Base-by-base conservation (phyloP, 2,113 vertebrate genomes). In the Gymnocephalus cernua region DNA sequence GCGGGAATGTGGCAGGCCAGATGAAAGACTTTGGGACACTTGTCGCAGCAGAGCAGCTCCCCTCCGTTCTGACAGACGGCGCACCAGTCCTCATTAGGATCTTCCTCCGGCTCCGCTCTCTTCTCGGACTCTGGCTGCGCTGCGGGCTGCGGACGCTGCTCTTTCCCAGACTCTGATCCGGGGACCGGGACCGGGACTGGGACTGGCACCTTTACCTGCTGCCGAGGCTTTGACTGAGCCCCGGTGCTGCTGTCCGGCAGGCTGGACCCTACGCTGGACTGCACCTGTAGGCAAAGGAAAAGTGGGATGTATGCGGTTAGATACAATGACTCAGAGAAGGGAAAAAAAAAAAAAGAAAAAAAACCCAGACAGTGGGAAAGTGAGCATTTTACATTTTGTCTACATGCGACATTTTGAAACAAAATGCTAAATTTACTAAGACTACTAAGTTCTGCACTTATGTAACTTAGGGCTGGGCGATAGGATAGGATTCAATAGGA, bases 41-140 rank as follows among this genome's bases (percentile, higher is more conserved):
- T 97, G 88, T 99, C 98, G 72, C 98, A 99, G 68, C 98, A 99
- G 67, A 99, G 90, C 84, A 99, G 89, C 45, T 99, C 98, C 54
- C 98, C 98, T 38, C 98, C 98, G 1, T 99, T 99, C 88, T 99
- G 97, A 86, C 98, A 99, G 50, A 99, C 98, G 0, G 98, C 98
- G n/a, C 98, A 99, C 95, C 98, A 99, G 90, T 99, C 98, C 74
- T 99, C 98, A 2, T 99, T 99, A 0, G 95, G 95, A 70, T 96
- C 95, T 1, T 96, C 95, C 35, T 94, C 94, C 0, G 89, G 87
- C 74, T 80, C 85, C 0, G 74, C 29, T 8, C 68, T 86, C 80
- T 93, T 93, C 2, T 87, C 87, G 1, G 87, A 66, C 65, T 69
- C 69, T 0, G 75, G 78, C 61, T 86, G 79, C 0, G 16, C 45